Percentiles rank a stretch among this genome's conserved stretches.
Conservation (phyloP, 2,888 invertebrate genomes). For the Sphinx pinastri region DNA sequence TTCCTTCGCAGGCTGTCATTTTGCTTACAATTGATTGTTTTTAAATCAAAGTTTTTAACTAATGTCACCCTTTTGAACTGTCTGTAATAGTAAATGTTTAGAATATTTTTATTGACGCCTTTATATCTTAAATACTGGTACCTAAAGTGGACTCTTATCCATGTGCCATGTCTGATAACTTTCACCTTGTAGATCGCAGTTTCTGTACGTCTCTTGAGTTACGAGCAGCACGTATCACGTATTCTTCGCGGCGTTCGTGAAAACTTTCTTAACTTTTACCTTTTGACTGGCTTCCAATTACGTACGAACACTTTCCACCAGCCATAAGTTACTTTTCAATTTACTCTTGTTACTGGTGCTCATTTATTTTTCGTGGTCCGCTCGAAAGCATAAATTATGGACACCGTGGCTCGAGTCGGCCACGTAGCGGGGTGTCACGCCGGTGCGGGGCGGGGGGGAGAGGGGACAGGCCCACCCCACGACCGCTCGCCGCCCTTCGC, state of each 20-base stretch:
- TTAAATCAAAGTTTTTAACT: no score
- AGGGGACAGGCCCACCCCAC: conserved; percentile 39
- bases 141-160: no score
- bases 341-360: conserved; percentile 64
- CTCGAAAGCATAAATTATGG: conserved; percentile 80
- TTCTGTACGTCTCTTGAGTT: not conserved
- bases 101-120: no score
- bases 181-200: not conserved
- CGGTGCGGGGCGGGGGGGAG: conserved; percentile 33
- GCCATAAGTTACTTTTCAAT: conserved; percentile 60
- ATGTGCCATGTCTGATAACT: not conserved
- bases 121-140: no score
- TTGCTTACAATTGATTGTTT: no score
- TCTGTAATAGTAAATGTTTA: no score
- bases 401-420: conserved; percentile 69
- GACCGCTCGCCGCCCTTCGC: conserved; percentile 50
- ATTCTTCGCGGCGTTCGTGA: conserved; percentile 2
- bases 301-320: conserved; percentile 44
- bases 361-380: conserved; percentile 80
- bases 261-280: conserved; percentile 23
- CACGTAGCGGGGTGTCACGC: conserved; percentile 55
- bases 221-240: conserved; percentile 14
- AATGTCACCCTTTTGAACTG: no score
- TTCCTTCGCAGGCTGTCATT: no score
- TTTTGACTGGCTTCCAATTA: conserved; percentile 27